Percentiles rank a stretch among this genome's conserved stretches.
phyloP scores from a whole-genome alignment of 2,797 vertebrate genomes.

The Delichon dasypus region DNA sequence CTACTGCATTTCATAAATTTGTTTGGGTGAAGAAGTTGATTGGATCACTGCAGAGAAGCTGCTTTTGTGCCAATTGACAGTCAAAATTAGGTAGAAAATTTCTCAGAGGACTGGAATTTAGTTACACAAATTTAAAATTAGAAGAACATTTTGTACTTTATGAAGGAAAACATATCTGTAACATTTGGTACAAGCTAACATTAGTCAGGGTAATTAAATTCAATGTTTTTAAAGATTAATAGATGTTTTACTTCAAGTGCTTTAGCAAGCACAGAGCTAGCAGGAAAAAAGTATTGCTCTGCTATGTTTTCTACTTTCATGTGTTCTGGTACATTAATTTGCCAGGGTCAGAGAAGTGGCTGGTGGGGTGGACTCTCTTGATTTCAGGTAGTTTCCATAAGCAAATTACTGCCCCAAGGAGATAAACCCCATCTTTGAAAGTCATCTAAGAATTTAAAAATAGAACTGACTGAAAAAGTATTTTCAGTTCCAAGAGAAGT shows the following conservation, averaged over 20 bases:
- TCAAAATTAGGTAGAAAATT: constrained; percentile 52
- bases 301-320: not conserved
- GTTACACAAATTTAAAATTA: constrained; percentile 73
- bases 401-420: not conserved
- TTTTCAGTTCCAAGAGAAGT: not conserved
- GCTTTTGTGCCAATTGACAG: constrained; percentile 37
- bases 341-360: not conserved
- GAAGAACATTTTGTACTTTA: constrained; percentile 77
- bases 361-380: not conserved
- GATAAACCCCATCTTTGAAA: not conserved
- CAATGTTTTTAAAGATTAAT: constrained; percentile 80
- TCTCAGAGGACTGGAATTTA: constrained; percentile 69
- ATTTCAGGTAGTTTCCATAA: constrained; percentile 6
- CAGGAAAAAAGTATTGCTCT: not conserved
- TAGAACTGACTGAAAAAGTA: not conserved
- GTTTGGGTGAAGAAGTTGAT: constrained; percentile 31
- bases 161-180: constrained; percentile 76
- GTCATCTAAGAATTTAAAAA: not conserved
- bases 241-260: constrained; percentile 75
- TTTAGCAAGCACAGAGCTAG: constrained; percentile 69
- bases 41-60: not conserved
- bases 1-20: not conserved
- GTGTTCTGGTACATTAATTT: not conserved
- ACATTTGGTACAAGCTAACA: constrained; percentile 77
- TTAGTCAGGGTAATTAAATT: constrained; percentile 80